Base-by-base conservation (phyloP, 2,797 vertebrate species). In the Xenentodon cancila region DNA sequence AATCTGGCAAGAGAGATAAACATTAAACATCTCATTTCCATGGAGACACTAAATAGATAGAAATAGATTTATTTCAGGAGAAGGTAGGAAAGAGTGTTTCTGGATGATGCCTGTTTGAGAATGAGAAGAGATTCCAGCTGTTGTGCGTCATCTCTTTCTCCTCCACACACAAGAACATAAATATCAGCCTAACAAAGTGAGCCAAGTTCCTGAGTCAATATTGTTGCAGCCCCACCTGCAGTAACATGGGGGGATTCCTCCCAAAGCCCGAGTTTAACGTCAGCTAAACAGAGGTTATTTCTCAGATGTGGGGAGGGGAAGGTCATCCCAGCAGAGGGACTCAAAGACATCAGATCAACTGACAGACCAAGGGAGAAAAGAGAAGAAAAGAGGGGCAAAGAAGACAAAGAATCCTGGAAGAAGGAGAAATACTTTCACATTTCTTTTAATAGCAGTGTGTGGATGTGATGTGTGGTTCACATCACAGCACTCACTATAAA, bases 151-250 rank as follows among this genome's bases (percentile, higher is more conserved):
- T 79, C 56, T 53, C 13, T 13, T 6, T 64, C 72, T 37, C 64
- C 51, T 47, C 0, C 49, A 49, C 59, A 60, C 70, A 68, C 74
- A 71, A 65, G 68, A 64, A 71, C 67, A 61, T 63, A 67, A 45
- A 86, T 81, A 25, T 15, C 37, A 72, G 62, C 62, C 71, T 84
- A 78, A 88, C 81, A 83, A 86, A 89, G 85, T 86, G 74, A 84
- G 76, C 61, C 0, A 18, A 69, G 74, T 85, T 90, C 87, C 86
- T 66, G 75, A 84, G 85, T 85, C 89, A 92, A 92, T 90, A 88
- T 93, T 89, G 79, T 84, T 89, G 71, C 74, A 77, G 82, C 82
- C 88, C 87, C 87, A 89, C 89, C 84, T 89, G 84, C 80, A 81
- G 77, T 47, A 86, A 84, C 82, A 77, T 17, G 68, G 82, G 82